Evolutionary conservation across 2,113 vertebrate genomes (phyloP).

Genomic region (Psittacula cyanocephala): DNA sequence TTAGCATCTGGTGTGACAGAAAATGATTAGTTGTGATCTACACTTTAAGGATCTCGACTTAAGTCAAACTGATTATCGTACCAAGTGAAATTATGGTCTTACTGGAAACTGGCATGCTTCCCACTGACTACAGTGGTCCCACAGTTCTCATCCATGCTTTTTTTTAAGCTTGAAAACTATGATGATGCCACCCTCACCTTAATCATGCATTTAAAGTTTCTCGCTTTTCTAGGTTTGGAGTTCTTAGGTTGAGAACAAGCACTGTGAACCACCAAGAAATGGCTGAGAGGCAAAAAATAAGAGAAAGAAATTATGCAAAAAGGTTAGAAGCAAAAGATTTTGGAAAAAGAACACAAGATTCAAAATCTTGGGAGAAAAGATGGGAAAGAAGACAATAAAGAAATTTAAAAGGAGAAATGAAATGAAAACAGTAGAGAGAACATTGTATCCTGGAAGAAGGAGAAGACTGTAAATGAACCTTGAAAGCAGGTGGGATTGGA

Average conservation of each 20-base stretch:
- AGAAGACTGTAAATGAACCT: neutral
- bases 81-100: neutral
- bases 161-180: neutral
- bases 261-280: neutral
- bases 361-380: neutral
- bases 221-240: neutral
- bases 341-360: neutral
- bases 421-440: neutral
- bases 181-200: neutral
- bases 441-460: neutral
- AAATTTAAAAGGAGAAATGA: neutral
- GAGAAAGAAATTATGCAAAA: neutral
- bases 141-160: neutral
- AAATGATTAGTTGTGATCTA: neutral
- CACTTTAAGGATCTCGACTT: neutral
- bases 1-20: neutral
- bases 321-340: neutral
- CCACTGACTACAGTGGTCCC: neutral
- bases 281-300: neutral
- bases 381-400: neutral
- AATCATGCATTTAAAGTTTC: neutral
- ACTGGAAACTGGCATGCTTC: neutral
- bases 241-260: neutral
- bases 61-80: neutral
- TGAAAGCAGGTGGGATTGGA: neutral